Base-by-base conservation (phyloP, 2,888 invertebrate genomes). In the Lycia hirtaria region DNA sequence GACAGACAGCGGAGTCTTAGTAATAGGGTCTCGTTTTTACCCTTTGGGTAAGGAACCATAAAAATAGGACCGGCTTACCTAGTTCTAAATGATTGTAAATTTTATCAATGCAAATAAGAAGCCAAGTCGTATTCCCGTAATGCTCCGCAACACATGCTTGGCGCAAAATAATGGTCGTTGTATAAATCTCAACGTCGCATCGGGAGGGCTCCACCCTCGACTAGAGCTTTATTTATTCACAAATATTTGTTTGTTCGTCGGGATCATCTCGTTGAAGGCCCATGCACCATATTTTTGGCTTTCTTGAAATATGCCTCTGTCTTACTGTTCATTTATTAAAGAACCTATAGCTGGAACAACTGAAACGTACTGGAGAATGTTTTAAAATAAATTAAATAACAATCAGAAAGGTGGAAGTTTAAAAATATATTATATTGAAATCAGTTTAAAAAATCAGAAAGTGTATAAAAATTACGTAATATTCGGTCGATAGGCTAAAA, bases 191-290 rank as follows among this genome's bases (percentile, higher is more conserved):
- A 49, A 32, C 35, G 56, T 64, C 53, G 67, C 62, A 63, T 55
- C 64, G 60, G 58, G 57, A 43, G 52, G 51, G 47, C 35, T 53
- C 63, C 54, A 45, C 59, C 61, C 61, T 65, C 58, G 64, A 17
- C 69, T 64, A 76, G 76, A 80, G 76, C 79, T 69, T 80, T 84
- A 80, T 83, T 83, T 81, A 81, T 82, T 76, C 72, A 68, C 74
- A 79, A 81, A 81, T 81, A 83, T 83, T 80, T 81, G 80, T 81
- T 81, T 76, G 71, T 60, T 65, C 59, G 64, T 66, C 62, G 69
- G 56, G 67, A 80, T 77, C 74, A 75, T 72, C 72, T 63, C 54
- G 62, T 65, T 66, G 57, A 68, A 60, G 65, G 44, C 50, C 28
- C 56, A 40, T 9, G 56, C 38, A 47, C 60, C 48, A 57, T 60